Percentiles rank a stretch among this genome's conserved stretches.
phyloP scores from a whole-genome alignment of 2,888 invertebrate species.

The Dioctria linearis region DNA sequence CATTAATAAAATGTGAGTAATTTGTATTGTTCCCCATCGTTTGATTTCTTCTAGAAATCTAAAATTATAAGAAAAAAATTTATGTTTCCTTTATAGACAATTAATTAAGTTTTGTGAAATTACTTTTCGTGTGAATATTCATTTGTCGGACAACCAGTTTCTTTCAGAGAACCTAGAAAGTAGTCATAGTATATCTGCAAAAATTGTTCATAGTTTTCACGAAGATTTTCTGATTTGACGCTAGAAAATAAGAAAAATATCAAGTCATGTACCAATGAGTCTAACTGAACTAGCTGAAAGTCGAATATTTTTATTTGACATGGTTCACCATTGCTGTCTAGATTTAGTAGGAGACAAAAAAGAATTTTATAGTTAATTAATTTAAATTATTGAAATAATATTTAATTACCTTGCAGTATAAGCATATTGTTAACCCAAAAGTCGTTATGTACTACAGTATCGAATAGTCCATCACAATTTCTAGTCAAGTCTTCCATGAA shows the following conservation, averaged over 20 bases:
- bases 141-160: conserved; percentile 68
- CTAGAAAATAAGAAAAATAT: conserved; percentile 75
- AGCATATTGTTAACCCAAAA: conserved; percentile 77
- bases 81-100: neutral
- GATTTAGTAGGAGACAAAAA: conserved; percentile 3
- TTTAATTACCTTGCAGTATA: conserved; percentile 70
- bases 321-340: conserved; percentile 67
- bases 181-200: conserved; percentile 73
- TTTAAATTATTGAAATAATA: neutral
- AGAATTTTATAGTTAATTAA: conserved; percentile 11
- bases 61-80: conserved; percentile 29
- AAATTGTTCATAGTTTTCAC: conserved; percentile 72
- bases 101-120: conserved; percentile 54
- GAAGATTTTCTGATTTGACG: conserved; percentile 70
- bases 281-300: conserved; percentile 74
- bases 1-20: conserved; percentile 72
- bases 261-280: conserved; percentile 73
- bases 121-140: conserved; percentile 70
- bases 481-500: conserved; percentile 61
- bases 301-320: conserved; percentile 75
- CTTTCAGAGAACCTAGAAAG: conserved; percentile 70
- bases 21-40: conserved; percentile 69
- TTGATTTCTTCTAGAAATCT: conserved; percentile 69
- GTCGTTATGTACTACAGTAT: conserved; percentile 74
- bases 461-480: conserved; percentile 70